phyloP scores from a whole-genome alignment of 2,888 invertebrate genomes.

The Polia nebulosa region DNA sequence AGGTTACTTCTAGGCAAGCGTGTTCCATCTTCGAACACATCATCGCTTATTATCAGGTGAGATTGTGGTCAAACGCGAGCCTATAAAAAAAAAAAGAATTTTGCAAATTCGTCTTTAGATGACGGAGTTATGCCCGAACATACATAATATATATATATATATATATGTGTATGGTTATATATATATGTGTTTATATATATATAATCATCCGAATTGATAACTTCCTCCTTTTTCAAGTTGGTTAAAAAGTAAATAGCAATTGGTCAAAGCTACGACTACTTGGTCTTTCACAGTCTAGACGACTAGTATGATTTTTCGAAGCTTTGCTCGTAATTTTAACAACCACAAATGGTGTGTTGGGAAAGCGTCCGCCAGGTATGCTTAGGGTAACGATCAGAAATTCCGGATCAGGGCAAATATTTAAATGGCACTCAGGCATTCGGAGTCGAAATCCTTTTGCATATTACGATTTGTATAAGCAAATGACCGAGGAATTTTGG shows the following conservation, averaged over 20 bases:
- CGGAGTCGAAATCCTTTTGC: conserved; percentile 31
- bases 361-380: neutral
- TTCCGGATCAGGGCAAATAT: conserved; percentile 36
- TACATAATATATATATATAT: too few species aligned
- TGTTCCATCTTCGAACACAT: too few species aligned
- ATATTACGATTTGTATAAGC: conserved; percentile 21
- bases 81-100: too few species aligned
- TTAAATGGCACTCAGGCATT: conserved; percentile 38
- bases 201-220: too few species aligned
- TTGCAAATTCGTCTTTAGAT: too few species aligned
- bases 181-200: too few species aligned
- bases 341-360: neutral
- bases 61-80: too few species aligned
- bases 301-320: neutral
- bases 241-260: neutral
- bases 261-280: neutral
- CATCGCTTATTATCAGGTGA: too few species aligned
- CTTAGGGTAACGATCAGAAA: conserved; percentile 16
- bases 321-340: neutral
- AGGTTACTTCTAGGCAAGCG: too few species aligned
- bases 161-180: too few species aligned
- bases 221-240: too few species aligned
- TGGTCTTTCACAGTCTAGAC: neutral
- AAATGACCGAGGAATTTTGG: conserved; percentile 13
- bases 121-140: too few species aligned